phyloP scores from a whole-genome alignment of 2,113 vertebrate species.

The Carlito syrichta region DNA sequence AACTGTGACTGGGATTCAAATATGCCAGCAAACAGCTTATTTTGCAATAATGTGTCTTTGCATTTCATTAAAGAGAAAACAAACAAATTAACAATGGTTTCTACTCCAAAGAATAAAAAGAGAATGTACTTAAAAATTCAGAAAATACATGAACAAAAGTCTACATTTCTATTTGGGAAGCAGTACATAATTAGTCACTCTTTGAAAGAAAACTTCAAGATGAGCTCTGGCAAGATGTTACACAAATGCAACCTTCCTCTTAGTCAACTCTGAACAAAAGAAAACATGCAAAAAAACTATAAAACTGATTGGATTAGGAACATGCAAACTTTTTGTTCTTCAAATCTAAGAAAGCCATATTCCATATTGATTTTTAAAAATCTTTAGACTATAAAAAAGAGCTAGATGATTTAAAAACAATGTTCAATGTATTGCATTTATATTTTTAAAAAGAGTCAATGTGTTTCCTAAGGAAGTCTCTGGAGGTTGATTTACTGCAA shows the following conservation, averaged over 20 bases:
- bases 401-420: conserved; percentile 32
- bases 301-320: neutral
- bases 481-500: conserved; percentile 67
- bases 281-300: neutral
- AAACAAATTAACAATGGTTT: conserved; percentile 30
- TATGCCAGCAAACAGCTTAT: neutral
- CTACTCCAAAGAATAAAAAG: neutral
- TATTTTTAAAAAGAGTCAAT: conserved; percentile 41
- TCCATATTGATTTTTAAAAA: conserved; percentile 38
- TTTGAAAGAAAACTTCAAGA: conserved; percentile 22
- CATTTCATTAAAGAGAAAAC: conserved; percentile 12
- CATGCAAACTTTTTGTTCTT: neutral
- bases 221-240: neutral
- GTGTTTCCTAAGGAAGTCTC: conserved; percentile 71
- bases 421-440: neutral
- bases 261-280: neutral
- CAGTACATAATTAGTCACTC: neutral
- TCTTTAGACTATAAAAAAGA: neutral
- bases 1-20: neutral
- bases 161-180: neutral
- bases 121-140: neutral
- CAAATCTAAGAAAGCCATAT: conserved; percentile 4
- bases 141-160: neutral
- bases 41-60: neutral
- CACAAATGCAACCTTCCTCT: neutral